A percentile compares a stretch with the other conserved stretches of the same genome.
Conservation (phyloP, 2,888 invertebrate species). For the Brenthis daphne region DNA sequence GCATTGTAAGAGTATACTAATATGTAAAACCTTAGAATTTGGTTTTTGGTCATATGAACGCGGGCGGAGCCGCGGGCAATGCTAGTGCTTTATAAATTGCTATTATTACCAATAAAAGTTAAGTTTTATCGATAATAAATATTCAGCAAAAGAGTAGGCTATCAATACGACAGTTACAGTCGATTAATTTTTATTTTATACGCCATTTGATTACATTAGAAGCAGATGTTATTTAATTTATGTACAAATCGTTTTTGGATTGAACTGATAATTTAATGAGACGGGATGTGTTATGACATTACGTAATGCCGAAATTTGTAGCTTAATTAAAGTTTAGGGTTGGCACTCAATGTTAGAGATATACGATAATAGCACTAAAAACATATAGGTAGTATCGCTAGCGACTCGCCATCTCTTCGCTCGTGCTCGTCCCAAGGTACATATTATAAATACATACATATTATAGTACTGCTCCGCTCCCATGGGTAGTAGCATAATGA, state of each 20-base stretch:
- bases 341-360: slow-evolving; percentile 13
- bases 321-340: slow-evolving; percentile 40
- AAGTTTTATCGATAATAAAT: slow-evolving; percentile 7
- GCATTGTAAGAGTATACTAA: no score
- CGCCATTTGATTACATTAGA: slow-evolving; percentile 13
- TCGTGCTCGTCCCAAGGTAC: no score
- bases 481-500: no score
- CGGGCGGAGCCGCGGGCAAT: no score
- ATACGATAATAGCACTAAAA: not conserved
- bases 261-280: slow-evolving; percentile 33
- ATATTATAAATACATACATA: no score
- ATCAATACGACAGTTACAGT: not conserved
- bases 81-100: no score
- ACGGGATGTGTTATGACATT: slow-evolving; percentile 44
- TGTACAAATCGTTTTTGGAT: slow-evolving; percentile 29
- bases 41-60: no score
- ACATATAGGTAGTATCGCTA: no score
- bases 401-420: no score
- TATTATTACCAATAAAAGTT: no score
- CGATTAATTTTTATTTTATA: slow-evolving; percentile 16
- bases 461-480: no score
- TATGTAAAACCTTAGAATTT: no score
- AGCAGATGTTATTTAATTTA: slow-evolving; percentile 19
- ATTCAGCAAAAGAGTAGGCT: not conserved
- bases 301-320: slow-evolving; percentile 29